Conservation (phyloP, 2,888 invertebrate genomes). For the Mythimna loreyi region DNA sequence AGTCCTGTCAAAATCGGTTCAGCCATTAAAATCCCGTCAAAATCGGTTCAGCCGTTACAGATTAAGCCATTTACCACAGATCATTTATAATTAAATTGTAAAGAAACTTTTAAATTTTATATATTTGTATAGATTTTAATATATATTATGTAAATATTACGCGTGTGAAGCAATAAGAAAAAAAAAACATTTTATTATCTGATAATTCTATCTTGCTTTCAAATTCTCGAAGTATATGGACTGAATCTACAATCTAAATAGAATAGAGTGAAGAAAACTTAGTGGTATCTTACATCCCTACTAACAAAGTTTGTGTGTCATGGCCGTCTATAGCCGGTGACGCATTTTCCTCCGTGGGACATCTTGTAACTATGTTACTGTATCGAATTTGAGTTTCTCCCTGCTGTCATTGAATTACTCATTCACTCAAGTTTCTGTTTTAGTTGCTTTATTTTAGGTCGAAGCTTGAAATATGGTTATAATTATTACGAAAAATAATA, state of each 20-base stretch:
- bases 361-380: conserved; percentile 39
- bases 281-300: conserved; percentile 13
- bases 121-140: too few species aligned
- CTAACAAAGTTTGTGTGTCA: conserved; percentile 33
- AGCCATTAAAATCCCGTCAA: too few species aligned
- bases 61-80: too few species aligned
- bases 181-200: not conserved
- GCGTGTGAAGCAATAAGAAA: too few species aligned
- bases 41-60: too few species aligned
- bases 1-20: too few species aligned
- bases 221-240: not conserved
- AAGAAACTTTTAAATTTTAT: too few species aligned
- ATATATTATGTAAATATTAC: too few species aligned
- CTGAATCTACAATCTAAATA: not conserved
- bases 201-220: conserved; percentile 1
- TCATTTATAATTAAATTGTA: too few species aligned
- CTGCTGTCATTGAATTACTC: conserved; percentile 33
- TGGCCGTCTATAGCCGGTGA: conserved; percentile 24
- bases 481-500: too few species aligned
- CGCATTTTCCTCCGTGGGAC: conserved; percentile 24
- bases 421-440: conserved; percentile 11
- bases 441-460: not conserved
- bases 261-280: conserved; percentile 2
- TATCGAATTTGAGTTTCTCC: conserved; percentile 12
- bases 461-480: not conserved